Conservation (phyloP, 2,888 invertebrate species). For the Cybosia mesomella region DNA sequence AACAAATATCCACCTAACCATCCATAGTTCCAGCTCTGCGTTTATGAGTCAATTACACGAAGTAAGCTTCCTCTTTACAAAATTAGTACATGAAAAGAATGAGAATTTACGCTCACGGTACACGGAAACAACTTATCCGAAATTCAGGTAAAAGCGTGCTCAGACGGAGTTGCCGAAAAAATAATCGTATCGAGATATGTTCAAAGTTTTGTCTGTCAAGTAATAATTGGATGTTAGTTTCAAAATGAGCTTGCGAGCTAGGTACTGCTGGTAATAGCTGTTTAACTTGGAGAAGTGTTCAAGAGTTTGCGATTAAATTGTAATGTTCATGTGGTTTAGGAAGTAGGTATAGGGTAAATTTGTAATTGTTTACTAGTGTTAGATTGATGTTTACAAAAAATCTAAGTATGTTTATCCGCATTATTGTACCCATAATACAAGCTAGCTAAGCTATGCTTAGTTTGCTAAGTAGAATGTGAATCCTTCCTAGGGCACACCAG, state of each 20-base stretch:
- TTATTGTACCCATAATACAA: background rate
- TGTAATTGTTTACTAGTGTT: background rate
- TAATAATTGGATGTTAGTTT: constrained; percentile 42
- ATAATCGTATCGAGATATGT: constrained; percentile 37
- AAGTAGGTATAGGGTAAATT: background rate
- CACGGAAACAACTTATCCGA: constrained; percentile 27
- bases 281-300: constrained; percentile 11
- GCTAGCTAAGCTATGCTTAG: background rate
- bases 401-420: no score
- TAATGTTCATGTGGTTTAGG: background rate
- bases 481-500: no score
- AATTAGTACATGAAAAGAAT: background rate
- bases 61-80: background rate
- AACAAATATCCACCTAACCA: background rate
- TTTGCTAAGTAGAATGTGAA: no score
- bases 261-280: constrained; percentile 11
- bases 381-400: no score
- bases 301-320: constrained; percentile 7
- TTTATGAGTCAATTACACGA: background rate
- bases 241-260: constrained; percentile 15
- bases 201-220: constrained; percentile 28
- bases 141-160: constrained; percentile 22
- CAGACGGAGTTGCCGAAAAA: constrained; percentile 31
- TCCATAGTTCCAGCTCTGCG: no score
- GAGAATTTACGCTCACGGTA: background rate